Percentiles rank a stretch among this genome's conserved stretches.
Conservation (phyloP, 1,140 invertebrate genomes). For the Lepidurus couesii region DNA sequence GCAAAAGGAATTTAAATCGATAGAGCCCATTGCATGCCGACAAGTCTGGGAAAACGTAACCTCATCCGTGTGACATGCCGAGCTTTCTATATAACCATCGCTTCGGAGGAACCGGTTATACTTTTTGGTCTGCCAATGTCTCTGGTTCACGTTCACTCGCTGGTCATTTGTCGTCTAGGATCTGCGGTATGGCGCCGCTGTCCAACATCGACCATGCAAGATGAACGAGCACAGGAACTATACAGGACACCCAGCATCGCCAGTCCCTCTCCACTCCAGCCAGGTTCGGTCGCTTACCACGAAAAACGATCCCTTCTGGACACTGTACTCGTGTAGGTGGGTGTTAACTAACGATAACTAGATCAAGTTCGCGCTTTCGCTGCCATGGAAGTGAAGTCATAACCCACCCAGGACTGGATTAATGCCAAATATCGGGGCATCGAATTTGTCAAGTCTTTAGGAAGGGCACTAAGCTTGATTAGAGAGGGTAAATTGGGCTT, state of each 20-base stretch:
- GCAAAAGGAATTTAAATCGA: background rate
- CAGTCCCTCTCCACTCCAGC: background rate
- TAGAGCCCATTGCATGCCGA: background rate
- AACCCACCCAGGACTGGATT: background rate
- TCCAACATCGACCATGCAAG: conserved; percentile 17
- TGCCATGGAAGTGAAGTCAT: too few relatives aligned
- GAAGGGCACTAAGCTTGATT: background rate
- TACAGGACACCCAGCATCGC: conserved; percentile 20
- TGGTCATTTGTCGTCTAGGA: conserved; percentile 21
- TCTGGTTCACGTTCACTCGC: conserved; percentile 13
- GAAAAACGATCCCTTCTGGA: background rate
- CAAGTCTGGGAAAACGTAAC: background rate
- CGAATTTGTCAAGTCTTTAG: background rate
- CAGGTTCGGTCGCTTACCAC: conserved; percentile 10
- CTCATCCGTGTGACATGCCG: conserved; percentile 17
- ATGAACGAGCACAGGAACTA: conserved; percentile 21
- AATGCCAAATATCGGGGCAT: background rate
- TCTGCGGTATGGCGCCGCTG: conserved; percentile 20
- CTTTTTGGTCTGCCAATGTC: background rate
- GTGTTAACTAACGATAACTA: background rate
- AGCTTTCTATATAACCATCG: background rate
- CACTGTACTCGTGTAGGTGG: background rate
- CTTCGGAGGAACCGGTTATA: conserved; percentile 2
- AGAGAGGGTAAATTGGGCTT: background rate
- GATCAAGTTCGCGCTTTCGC: background rate